Base-by-base conservation (phyloP, 2,113 vertebrate genomes). In the Salvelinus alpinus region DNA sequence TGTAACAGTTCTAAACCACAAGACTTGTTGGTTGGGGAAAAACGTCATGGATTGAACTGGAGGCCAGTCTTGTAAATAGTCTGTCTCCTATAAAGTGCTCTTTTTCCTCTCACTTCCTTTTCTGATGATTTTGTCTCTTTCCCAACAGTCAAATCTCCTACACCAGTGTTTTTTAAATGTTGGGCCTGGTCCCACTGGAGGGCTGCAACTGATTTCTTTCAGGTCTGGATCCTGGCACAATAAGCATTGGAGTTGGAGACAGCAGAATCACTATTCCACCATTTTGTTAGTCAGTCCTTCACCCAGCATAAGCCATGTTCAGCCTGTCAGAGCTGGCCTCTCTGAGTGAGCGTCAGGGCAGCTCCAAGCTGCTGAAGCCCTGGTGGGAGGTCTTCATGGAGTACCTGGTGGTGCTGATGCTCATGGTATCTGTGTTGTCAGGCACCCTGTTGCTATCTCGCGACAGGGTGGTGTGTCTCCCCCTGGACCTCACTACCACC, bases 341-440 rank as follows among this genome's bases (percentile, higher is more conserved):
- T 31, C 76, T 92, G 20, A 89, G 87, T 31, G 92, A 93, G 20
- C 82, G 88, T 8, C 92, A 92, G 81, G 85, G 85, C 76, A 81
- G 88, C 18, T 93, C 87, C 80, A 92, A 92, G 69, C 83, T 93
- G 38, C 59, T 95, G 68, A 95, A 95, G 83, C 94, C 95, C 22
- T 95, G 95, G 95, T 95, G 94, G 95, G 95, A 96, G 77, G 93
- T 95, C 74, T 93, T 95, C 78, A 95, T 95, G 92, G 94, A 95
- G 80, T 94, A 95, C 72, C 84, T 95, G 82, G 91, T 94, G 76
- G 83, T 95, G 62, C 84, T 94, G 70, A 95, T 95, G 94, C 82
- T 95, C 44, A 90, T 95, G 92, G 86, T 90, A 1, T 95, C 94
- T 0, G 87, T 95, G 69, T 86, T 95, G 25, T 91, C 94, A 0